Evolutionary conservation across 35 echinoderm and acorn worm genomes (phyloP).

Genomic region (Apostichopus japonicus): DNA sequence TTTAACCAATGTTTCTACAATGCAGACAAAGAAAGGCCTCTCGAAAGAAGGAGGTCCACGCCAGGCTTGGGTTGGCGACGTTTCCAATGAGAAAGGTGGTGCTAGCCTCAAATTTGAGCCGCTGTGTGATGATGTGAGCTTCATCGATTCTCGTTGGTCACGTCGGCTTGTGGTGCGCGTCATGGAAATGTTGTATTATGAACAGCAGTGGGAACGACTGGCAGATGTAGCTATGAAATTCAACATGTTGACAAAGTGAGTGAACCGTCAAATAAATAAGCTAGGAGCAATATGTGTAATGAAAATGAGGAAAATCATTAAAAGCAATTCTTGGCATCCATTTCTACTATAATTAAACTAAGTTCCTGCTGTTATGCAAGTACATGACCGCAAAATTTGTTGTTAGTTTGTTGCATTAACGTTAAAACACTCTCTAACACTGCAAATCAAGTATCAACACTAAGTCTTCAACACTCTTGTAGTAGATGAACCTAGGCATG

Average conservation of each 20-base stretch:
- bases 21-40: constrained; percentile 10
- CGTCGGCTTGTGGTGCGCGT: constrained; percentile 81
- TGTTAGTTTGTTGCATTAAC: too few species aligned
- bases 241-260: constrained; percentile 90
- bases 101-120: constrained; percentile 96
- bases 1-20: background rate
- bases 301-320: too few species aligned
- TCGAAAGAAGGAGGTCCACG: background rate
- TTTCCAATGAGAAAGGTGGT: constrained; percentile 87
- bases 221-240: constrained; percentile 98
- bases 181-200: constrained; percentile 96
- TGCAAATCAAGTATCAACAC: too few species aligned
- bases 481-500: too few species aligned
- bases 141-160: constrained; percentile 88
- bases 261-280: background rate
- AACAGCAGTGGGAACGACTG: constrained; percentile 96
- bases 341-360: too few species aligned
- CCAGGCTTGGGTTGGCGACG: constrained; percentile 78
- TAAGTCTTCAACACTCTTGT: too few species aligned
- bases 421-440: too few species aligned
- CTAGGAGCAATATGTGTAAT: too few species aligned
- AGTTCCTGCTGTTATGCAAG: too few species aligned
- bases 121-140: constrained; percentile 78
- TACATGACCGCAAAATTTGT: too few species aligned
- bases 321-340: too few species aligned